Evolutionary conservation across 2,113 vertebrate species (phyloP).

Genomic region (Synodontis membranacea): DNA sequence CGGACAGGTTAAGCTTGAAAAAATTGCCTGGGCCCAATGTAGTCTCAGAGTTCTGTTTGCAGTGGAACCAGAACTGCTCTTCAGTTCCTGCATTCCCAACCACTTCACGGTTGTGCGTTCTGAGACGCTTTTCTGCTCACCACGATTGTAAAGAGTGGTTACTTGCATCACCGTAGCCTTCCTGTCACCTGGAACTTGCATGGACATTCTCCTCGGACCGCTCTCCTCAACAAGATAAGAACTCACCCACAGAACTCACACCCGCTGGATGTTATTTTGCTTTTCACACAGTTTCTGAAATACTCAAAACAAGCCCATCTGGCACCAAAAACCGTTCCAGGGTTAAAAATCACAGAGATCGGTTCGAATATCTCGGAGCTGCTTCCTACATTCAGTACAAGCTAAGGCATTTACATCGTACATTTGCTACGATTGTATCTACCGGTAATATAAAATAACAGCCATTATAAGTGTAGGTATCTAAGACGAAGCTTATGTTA

Average conservation of each 20-base stretch:
- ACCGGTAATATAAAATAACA: neutral
- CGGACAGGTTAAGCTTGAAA: no score
- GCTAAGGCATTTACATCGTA: neutral
- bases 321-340: no score
- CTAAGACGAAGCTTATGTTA: neutral
- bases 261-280: neutral
- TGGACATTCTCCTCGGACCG: no score
- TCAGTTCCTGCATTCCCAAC: neutral
- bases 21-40: no score
- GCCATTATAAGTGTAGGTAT: no score
- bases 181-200: neutral
- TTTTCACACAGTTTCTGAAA: neutral
- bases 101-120: neutral
- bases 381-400: neutral
- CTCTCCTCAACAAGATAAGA: no score
- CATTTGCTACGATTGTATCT: neutral
- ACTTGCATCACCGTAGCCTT: neutral
- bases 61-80: rapidly evolving
- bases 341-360: no score
- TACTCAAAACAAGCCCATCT: neutral
- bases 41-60: no score
- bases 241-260: neutral
- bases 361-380: neutral
- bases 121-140: neutral
- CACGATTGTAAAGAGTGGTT: neutral